Evolutionary conservation across 2,888 invertebrate species (phyloP), one percentile per base, ranked within the genome.

Genomic region (Spatulosminthurus flaviceps): DNA sequence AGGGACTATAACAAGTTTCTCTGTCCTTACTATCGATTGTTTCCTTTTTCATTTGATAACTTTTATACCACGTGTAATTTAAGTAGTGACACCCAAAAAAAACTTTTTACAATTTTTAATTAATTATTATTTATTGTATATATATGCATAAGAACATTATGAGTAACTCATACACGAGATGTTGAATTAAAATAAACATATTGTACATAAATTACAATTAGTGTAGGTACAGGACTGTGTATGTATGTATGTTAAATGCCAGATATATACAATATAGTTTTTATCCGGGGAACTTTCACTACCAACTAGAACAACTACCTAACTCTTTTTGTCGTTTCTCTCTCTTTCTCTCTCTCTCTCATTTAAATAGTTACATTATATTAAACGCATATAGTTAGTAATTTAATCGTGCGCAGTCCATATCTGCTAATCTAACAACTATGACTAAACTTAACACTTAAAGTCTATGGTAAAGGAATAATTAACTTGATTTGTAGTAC

Each of bases 401-500:
- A 21, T 22, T 21, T 64, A 21, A 21, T 24, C 11, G 64, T 64
- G 64, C 60, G 21, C 60, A 60, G 60, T 60, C 60, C n/a, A 60
- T 2, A 21, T 22, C n/a, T 60, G n/a, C 60, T 21, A 64, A 24
- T 21, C 64, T 24, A 9, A 67, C 24, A 26, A 67, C 67, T 26
- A 28, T 51, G 13, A n/a, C n/a, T 29, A 5, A 28, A 67, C 26
- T 26, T 67, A 67, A 67, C 67, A 13, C 67, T 67, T 64, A 64
- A 11, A 24, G 28, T 67, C 13, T 29, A 28, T 28, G 61, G n/a
- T 61, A 29, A 60, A 74, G 60, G 21, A 60, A 60, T 24, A 60
- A 74, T 29, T 61, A 28, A 43, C n/a, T 72, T 34, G 43, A 21
- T 73, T 34, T 71, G 71, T 71, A 71, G 42, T 73, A 73, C 73